Conservation (phyloP, 1,140 invertebrate genomes). For the Bombus balteatus region DNA sequence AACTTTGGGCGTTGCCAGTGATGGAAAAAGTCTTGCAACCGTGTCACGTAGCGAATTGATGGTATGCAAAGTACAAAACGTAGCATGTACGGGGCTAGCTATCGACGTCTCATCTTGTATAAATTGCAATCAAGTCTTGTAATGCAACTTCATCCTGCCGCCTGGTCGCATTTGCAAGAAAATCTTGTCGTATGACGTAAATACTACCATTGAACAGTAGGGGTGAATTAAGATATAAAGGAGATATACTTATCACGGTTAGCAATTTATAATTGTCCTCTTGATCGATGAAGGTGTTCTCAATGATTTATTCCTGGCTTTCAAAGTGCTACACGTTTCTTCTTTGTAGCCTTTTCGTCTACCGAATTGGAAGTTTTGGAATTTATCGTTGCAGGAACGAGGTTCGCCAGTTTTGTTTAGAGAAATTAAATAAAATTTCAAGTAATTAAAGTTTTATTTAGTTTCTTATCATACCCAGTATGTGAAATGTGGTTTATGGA, state of each 20-base stretch:
- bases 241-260: not conserved
- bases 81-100: not conserved
- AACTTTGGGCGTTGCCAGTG: not conserved
- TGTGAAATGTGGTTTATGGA: too few relatives aligned
- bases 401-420: too few relatives aligned
- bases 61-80: not conserved
- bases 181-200: conserved; percentile 7
- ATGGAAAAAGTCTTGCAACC: not conserved
- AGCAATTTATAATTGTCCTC: not conserved
- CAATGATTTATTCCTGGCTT: not conserved
- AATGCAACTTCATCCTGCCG: not conserved
- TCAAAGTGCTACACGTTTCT: not conserved
- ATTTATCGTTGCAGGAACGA: not conserved
- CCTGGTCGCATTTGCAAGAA: not conserved
- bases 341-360: too few relatives aligned
- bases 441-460: too few relatives aligned
- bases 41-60: not conserved
- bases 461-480: too few relatives aligned
- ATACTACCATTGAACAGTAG: not conserved
- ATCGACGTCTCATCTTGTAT: not conserved
- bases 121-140: conserved; percentile 5
- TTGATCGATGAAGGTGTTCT: not conserved
- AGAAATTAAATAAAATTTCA: too few relatives aligned
- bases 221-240: not conserved
- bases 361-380: not conserved